Evolutionary conservation across 2,888 invertebrate species (phyloP).

Genomic region (Drosophila dives): DNA sequence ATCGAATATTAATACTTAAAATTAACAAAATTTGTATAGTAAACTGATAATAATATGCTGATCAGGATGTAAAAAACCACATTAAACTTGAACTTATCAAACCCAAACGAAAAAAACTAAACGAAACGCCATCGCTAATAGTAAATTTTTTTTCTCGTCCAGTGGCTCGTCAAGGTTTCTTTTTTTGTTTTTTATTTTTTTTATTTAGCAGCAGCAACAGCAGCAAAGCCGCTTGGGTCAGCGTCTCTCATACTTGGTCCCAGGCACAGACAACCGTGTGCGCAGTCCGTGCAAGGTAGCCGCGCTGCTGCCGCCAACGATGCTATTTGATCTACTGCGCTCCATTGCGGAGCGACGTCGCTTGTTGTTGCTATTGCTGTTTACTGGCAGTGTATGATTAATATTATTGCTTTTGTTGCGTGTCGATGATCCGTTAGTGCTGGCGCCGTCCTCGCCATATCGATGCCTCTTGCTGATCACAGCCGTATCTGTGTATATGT

Average conservation of each 20-base stretch:
- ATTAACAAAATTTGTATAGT: constrained; percentile 8
- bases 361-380: constrained; percentile 59
- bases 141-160: not conserved
- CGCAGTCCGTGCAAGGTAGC: constrained; percentile 77
- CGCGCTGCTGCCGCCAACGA: constrained; percentile 54
- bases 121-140: constrained; percentile 17
- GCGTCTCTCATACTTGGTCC: constrained; percentile 85
- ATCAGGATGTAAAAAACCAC: constrained; percentile 2
- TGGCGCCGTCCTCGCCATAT: constrained; percentile 54
- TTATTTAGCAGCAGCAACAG: constrained; percentile 57
- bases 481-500: constrained; percentile 45
- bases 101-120: constrained; percentile 21
- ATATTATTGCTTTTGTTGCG: constrained; percentile 76
- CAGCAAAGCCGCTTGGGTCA: constrained; percentile 70
- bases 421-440: constrained; percentile 41
- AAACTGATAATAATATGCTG: constrained; percentile 4
- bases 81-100: constrained; percentile 16
- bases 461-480: constrained; percentile 61
- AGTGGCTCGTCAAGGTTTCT: not conserved
- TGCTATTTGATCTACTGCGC: constrained; percentile 53
- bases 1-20: constrained; percentile 23
- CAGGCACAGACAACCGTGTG: constrained; percentile 85
- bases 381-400: constrained; percentile 71
- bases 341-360: constrained; percentile 85
- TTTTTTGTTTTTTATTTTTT: constrained; percentile 2